Evolutionary conservation across 2,888 invertebrate genomes (phyloP).

Genomic region (Bugulina stolonifera): DNA sequence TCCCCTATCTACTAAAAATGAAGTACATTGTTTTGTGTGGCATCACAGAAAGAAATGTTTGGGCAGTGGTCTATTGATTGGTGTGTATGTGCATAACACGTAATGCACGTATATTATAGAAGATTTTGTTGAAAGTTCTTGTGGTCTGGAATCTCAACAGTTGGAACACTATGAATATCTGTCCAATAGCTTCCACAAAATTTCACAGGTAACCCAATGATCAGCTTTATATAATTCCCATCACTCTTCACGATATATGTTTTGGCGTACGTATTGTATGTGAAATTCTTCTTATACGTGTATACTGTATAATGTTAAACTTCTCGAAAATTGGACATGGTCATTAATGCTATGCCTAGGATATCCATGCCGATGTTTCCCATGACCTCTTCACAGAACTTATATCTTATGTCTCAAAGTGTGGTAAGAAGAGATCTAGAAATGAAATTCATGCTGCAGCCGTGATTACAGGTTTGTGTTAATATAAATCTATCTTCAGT

Average conservation of each 20-base stretch:
- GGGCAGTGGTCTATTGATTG: no score
- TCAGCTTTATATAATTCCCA: no score
- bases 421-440: conserved; percentile 8
- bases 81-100: no score
- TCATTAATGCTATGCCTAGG: no score
- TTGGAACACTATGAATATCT: neutral
- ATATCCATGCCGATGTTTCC: conserved; percentile 1
- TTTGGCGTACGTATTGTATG: no score
- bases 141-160: neutral
- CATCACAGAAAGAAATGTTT: neutral
- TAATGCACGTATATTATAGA: neutral
- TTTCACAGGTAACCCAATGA: neutral
- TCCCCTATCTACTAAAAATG: neutral
- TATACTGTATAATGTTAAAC: no score
- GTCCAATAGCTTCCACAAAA: neutral
- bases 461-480: neutral
- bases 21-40: neutral
- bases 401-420: neutral
- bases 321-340: no score
- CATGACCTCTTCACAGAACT: neutral
- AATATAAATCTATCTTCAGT: neutral
- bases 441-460: conserved; percentile 17
- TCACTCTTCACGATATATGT: no score
- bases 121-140: neutral
- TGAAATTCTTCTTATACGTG: no score